These are phyloP conservation scores for Parotocinclus haroldoi DNA, from an alignment of 2,797 vertebrate species.

Conservation along the genomic window DNA sequence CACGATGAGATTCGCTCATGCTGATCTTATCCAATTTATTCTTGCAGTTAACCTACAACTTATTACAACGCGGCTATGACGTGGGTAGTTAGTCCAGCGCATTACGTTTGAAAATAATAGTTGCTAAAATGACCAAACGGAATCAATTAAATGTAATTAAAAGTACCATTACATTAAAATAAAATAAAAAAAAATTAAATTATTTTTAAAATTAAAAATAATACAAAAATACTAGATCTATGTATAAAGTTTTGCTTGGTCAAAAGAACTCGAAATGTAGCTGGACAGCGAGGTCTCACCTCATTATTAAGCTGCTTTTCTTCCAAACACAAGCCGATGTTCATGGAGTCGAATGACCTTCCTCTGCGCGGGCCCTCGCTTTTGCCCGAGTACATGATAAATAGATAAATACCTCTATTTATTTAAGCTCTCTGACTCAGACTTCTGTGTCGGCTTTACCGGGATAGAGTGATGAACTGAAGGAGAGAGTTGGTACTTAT, in stretches of 20 bases:
- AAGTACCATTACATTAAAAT: too few relatives aligned
- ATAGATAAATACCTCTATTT: conserved; percentile 39
- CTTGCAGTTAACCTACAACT: neutral
- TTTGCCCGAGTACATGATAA: conserved; percentile 76
- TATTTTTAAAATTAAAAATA: too few relatives aligned
- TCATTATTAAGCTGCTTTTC: conserved; percentile 80
- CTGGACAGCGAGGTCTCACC: conserved; percentile 53
- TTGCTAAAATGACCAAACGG: neutral
- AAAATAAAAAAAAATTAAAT: too few relatives aligned
- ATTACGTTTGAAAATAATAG: neutral
- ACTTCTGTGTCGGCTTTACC: conserved; percentile 36
- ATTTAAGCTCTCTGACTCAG: conserved; percentile 25
- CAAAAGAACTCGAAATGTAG: too few relatives aligned
- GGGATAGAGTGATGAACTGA: conserved; percentile 42
- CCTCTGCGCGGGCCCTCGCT: conserved; percentile 75
- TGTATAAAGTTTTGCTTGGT: too few relatives aligned
- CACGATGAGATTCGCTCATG: neutral
- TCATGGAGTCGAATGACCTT: conserved; percentile 82
- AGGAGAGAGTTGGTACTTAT: conserved; percentile 66
- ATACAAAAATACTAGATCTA: too few relatives aligned
- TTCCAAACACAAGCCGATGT: conserved; percentile 67
- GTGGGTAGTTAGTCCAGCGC: neutral
- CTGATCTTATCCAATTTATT: conserved; percentile 23
- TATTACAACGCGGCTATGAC: neutral
- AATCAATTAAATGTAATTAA: too few relatives aligned